Evolutionary conservation across 92 coral and sea anemone species (phyloP), one percentile per base, ranked within the genome.

Genomic region (Virgularia gustaviana): DNA sequence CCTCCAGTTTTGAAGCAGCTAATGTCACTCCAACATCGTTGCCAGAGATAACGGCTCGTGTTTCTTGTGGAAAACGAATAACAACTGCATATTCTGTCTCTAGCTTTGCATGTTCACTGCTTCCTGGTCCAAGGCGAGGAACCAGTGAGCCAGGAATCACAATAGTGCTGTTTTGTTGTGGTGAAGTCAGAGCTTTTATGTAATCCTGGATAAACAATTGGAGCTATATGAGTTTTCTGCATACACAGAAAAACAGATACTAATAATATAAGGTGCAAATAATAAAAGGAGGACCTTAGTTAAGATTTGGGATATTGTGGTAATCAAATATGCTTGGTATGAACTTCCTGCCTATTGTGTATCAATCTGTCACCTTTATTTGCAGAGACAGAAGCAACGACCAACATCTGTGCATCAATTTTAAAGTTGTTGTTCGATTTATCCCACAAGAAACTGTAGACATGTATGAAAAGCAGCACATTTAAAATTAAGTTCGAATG

Each of bases 41-140:
- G 35, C 61, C 75, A 1, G 6, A 9, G 5, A 68, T 68, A 11
- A 49, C 34, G 7, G 75, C 75, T 25, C 34, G 32, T 9, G 60
- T 49, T 16, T 68, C 45, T 49, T 49, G 60, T 31, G 75, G 75
- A 29, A 43, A 68, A 27, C 32, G 44, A 24, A 68, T 49, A 18
- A 68, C 75, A 16, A 68, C 75, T 2, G 60, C 75, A 35, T 68
- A 68, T 19, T 68, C 75, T 0, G 60, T 24, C 19, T 68, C 75
- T 2, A 68, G 61, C 25, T 68, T 49, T 1, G 33, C 18, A 51
- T 68, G 75, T 47, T 31, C 75, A 0, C 19, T 35, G 24, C 43
- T 49, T 0, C 55, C 42, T 16, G 44, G 57, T 18, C 75, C 75
- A n/a, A 68, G 28, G 24, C 20, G 53, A 10, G 53, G 34, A 9